A percentile compares a stretch with the other conserved stretches of the same genome.
Evolutionary conservation across 2,888 invertebrate genomes (phyloP).

Genomic region (Monochamus alternatus): DNA sequence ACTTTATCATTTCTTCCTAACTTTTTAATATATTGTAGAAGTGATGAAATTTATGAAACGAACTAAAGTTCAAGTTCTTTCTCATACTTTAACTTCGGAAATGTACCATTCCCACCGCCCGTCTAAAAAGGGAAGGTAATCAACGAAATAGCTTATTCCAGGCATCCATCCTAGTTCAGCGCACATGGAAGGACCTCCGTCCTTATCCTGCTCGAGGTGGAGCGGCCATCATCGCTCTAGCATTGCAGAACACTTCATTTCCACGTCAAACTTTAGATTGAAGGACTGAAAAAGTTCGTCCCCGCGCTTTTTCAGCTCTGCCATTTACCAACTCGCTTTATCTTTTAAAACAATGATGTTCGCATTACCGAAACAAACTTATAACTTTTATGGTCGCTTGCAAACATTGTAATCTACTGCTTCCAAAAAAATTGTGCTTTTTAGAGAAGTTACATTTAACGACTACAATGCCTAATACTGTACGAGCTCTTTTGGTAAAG

Average conservation of each 20-base stretch:
- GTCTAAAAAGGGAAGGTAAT: slow-evolving; percentile 62
- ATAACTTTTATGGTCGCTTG: slow-evolving; percentile 24
- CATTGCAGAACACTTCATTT: slow-evolving; percentile 65
- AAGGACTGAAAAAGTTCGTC: slow-evolving; percentile 60
- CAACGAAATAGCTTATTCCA: slow-evolving; percentile 60
- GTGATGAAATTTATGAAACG: slow-evolving; percentile 61
- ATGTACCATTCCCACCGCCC: slow-evolving; percentile 55
- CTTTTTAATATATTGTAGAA: slow-evolving; percentile 64
- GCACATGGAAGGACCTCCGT: slow-evolving; percentile 31
- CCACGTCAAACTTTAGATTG: slow-evolving; percentile 65
- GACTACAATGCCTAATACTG: not conserved
- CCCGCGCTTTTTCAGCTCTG: slow-evolving; percentile 59
- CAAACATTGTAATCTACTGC: slow-evolving; percentile 22
- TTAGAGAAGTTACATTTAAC: not conserved
- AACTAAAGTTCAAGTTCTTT: slow-evolving; percentile 55
- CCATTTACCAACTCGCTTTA: slow-evolving; percentile 50
- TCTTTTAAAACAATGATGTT: slow-evolving; percentile 37
- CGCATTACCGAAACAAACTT: slow-evolving; percentile 33
- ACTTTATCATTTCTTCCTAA: slow-evolving; percentile 61
- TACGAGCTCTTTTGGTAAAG: too few species aligned
- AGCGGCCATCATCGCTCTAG: slow-evolving; percentile 65
- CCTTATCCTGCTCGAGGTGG: slow-evolving; percentile 55
- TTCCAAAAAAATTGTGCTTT: slow-evolving; percentile 8
- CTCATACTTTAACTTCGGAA: slow-evolving; percentile 51
- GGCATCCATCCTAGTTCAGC: slow-evolving; percentile 48